A percentile compares a stretch with the other conserved stretches of the same genome.
Conservation (phyloP, 2,888 invertebrate genomes). For the Smittia sp. region DNA sequence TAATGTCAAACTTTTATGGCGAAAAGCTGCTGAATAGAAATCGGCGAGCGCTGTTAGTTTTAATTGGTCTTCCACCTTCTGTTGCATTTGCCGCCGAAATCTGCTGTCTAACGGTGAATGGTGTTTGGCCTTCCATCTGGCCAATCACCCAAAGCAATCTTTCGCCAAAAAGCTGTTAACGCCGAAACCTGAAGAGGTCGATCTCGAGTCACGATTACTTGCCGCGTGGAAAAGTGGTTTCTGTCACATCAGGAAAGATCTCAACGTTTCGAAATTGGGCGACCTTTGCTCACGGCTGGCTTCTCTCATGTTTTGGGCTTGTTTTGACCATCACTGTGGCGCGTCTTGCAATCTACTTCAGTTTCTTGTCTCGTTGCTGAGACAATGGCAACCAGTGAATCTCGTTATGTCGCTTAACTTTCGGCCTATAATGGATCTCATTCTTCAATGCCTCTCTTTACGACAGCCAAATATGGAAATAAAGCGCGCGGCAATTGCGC, state of each 20-base stretch:
- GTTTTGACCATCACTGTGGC: background rate
- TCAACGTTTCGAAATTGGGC: constrained; percentile 19
- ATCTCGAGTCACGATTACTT: constrained; percentile 1
- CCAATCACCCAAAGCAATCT: background rate
- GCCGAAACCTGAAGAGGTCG: background rate
- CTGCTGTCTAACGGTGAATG: constrained; percentile 34
- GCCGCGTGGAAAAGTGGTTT: constrained; percentile 1
- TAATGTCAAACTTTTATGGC: too few relatives aligned
- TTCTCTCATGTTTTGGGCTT: background rate
- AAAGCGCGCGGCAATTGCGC: background rate
- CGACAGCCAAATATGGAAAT: constrained; percentile 9
- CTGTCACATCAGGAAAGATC: background rate
- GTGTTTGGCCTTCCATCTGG: constrained; percentile 34
- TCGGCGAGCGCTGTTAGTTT: too few relatives aligned
- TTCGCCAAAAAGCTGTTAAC: constrained; percentile 30
- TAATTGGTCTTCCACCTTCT: too few relatives aligned
- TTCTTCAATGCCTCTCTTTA: background rate
- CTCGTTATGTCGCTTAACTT: constrained; percentile 24
- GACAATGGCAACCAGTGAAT: constrained; percentile 35
- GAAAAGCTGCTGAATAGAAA: too few relatives aligned
- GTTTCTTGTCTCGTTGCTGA: background rate
- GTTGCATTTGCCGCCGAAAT: background rate
- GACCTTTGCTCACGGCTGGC: constrained; percentile 24
- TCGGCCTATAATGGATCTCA: background rate
- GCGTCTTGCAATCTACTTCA: background rate